Percentiles rank a stretch among this genome's conserved stretches.
Evolutionary conservation across 2,888 invertebrate species (phyloP).

Genomic region (Ophioninae sp.): DNA sequence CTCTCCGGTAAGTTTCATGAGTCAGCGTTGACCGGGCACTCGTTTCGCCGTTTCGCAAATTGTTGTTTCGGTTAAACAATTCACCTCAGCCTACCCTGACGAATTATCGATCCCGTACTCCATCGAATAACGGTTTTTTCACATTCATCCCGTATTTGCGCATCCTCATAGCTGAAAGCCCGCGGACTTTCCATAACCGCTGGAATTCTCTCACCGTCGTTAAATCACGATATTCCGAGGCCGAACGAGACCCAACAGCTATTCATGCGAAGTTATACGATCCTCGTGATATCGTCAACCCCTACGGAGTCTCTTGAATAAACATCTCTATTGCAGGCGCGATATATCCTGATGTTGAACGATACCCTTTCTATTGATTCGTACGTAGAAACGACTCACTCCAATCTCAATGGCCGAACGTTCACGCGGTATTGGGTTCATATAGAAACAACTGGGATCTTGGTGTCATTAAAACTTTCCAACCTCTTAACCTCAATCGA

Average conservation of each 20-base stretch:
- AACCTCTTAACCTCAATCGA: too few relatives aligned
- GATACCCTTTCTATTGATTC: constrained; percentile 51
- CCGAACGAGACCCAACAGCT: constrained; percentile 65
- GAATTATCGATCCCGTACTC: constrained; percentile 47
- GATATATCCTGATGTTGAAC: constrained; percentile 47
- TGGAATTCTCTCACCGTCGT: constrained; percentile 67
- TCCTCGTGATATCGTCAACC: constrained; percentile 67
- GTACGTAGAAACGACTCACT: constrained; percentile 64
- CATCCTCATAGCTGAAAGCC: constrained; percentile 42
- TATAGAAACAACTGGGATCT: constrained; percentile 32
- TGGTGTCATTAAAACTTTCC: neutral
- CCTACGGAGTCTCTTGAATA: constrained; percentile 61
- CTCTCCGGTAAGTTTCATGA: too few relatives aligned
- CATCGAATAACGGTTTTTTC: constrained; percentile 45
- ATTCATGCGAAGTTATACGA: constrained; percentile 67
- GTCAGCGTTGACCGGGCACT: too few relatives aligned
- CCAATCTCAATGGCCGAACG: constrained; percentile 44
- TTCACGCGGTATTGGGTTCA: constrained; percentile 33
- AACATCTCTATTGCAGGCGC: constrained; percentile 23
- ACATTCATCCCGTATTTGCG: constrained; percentile 21
- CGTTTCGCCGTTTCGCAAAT: too few relatives aligned
- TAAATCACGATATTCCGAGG: constrained; percentile 71
- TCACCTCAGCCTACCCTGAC: neutral
- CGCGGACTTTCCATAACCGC: constrained; percentile 37
- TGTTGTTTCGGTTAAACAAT: too few relatives aligned